Conservation (phyloP, 2,797 vertebrate species). For the Neoniphon sammara region DNA sequence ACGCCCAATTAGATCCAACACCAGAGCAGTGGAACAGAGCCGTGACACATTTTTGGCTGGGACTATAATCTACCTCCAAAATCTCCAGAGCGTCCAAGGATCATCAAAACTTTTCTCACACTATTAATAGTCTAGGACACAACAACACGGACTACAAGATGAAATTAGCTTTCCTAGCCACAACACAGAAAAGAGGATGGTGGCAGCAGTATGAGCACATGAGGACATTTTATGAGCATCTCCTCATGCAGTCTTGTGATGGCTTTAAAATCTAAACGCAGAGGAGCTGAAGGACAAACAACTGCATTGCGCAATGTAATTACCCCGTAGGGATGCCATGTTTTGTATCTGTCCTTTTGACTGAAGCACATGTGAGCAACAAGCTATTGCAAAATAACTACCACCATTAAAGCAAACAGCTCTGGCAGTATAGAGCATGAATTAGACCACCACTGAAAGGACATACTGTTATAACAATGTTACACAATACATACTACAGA, state of each 20-base stretch:
- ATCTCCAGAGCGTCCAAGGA: conserved; percentile 51
- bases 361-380: background rate
- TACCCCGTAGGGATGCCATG: too few relatives aligned
- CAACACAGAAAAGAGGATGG: background rate
- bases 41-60: conserved; percentile 50
- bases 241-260: conserved; percentile 9
- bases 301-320: background rate
- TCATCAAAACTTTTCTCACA: conserved; percentile 47
- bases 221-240: background rate
- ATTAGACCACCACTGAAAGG: background rate
- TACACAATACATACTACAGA: conserved; percentile 44
- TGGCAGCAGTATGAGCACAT: too few relatives aligned
- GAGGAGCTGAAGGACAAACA: background rate
- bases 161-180: conserved; percentile 23
- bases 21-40: conserved; percentile 39
- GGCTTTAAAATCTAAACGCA: background rate
- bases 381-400: background rate
- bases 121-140: conserved; percentile 63
- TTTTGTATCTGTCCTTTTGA: too few relatives aligned
- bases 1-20: conserved; percentile 49
- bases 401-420: background rate
- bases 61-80: conserved; percentile 57
- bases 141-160: conserved; percentile 39
- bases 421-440: background rate
- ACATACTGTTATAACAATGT: conserved; percentile 30